Evolutionary conservation across 1,140 invertebrate species (phyloP), one percentile per base, ranked within the genome.

Genomic region (Leptopilina boulardi): DNA sequence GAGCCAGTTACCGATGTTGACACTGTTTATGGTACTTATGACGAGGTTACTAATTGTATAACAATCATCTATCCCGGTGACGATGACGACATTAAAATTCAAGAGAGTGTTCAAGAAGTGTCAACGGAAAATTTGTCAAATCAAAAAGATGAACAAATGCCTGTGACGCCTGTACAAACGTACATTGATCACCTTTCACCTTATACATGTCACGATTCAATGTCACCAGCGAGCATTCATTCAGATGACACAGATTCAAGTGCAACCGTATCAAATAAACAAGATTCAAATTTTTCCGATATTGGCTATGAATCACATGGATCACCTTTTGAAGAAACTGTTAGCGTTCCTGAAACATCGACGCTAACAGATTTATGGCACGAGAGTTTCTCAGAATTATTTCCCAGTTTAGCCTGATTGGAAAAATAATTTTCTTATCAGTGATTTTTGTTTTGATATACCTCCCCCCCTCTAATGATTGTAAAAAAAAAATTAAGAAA

Each of bases 1-100:
- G 86, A 89, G 51, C 82, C 84, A 23, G 71, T 73, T 26, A 82
- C 76, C 3, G 77, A 77, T 19, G 76, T 85, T 5, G 87, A 87
- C 3, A 86, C 90, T 9, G 84, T 95, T 56, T 95, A 94, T 75
- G 94, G 94, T 13, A 95, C 93, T 38, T 94, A 93, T 75, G 94
- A 95, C 84, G 94, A 95, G 84, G 92, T 91, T 66, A 94, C 93
- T 3, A 94, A 95, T 83, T 94, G 93, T 71, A 93, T 95, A 26
- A 95, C 94, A 0, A 94, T 96, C 1, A 92, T 95, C 71, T 93
- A 95, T 80, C 92, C 93, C 3, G 93, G 92, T 47, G 92, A 94
- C 26, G 92, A 93, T 74, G 88, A 89, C 1, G 84, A 82, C 56
- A 75, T 93, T 2, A 91, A 70, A 19, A 85, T 88, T n/a, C 83